phyloP scores from a whole-genome alignment of 2,113 vertebrate species.

The Oncorhynchus gorbuscha region DNA sequence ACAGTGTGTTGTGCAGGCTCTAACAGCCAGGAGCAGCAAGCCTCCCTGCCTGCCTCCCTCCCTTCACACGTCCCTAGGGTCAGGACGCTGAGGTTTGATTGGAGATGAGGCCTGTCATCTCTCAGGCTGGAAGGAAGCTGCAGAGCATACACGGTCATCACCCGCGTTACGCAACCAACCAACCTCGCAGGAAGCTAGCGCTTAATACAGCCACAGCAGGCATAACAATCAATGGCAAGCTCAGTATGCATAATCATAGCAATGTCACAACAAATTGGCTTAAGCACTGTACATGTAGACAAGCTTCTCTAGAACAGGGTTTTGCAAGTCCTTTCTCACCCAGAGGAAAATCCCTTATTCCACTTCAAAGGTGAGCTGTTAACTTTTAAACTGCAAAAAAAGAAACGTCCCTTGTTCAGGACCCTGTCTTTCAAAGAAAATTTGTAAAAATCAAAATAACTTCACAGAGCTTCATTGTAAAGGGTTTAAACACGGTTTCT shows the following conservation, averaged over 20 bases:
- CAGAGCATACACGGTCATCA: slow-evolving; percentile 63
- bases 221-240: slow-evolving; percentile 62
- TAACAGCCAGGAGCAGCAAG: neutral
- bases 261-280: slow-evolving; percentile 73
- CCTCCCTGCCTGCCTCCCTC: neutral
- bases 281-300: slow-evolving; percentile 57
- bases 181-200: slow-evolving; percentile 33
- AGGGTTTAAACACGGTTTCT: no score
- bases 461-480: no score
- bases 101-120: slow-evolving; percentile 52
- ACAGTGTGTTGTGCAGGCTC: neutral
- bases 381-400: slow-evolving; percentile 26
- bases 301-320: slow-evolving; percentile 61
- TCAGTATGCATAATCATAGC: slow-evolving; percentile 62
- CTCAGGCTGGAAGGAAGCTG: slow-evolving; percentile 53
- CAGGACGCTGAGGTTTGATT: slow-evolving; percentile 50
- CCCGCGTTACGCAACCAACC: slow-evolving; percentile 66
- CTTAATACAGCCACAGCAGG: slow-evolving; percentile 60
- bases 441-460: no score
- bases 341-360: slow-evolving; percentile 52
- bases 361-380: slow-evolving; percentile 49
- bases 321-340: slow-evolving; percentile 58
- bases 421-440: no score
- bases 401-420: no score
- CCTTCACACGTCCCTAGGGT: neutral